Evolutionary conservation across 2,888 invertebrate species (phyloP).

Genomic region (Alsophila aescularia): DNA sequence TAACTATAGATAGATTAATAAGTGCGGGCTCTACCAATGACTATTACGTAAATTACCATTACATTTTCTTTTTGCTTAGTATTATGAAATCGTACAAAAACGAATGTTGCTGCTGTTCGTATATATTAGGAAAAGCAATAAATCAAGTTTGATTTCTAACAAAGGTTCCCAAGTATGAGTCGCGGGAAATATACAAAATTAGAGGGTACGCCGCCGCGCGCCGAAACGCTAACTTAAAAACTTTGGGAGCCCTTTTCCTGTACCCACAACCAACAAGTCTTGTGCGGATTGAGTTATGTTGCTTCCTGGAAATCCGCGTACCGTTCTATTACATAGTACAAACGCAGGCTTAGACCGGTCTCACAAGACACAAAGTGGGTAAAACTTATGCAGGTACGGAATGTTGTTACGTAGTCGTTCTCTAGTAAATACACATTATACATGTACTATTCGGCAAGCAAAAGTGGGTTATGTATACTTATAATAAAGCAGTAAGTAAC

Average conservation of each 20-base stretch:
- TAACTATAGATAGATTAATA: too few species aligned
- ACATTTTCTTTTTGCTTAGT: too few species aligned
- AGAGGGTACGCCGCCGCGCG: too few species aligned
- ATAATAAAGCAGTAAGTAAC: too few species aligned
- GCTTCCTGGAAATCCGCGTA: constrained; percentile 15
- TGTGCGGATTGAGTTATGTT: constrained; percentile 3
- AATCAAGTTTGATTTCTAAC: constrained; percentile 1
- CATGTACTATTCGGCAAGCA: constrained; percentile 13
- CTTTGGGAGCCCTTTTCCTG: too few species aligned
- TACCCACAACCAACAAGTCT: too few species aligned
- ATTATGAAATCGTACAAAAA: too few species aligned
- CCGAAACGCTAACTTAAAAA: too few species aligned
- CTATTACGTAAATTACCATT: neutral
- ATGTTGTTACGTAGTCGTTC: neutral
- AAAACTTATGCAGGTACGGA: neutral
- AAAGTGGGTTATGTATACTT: constrained; percentile 5
- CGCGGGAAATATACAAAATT: too few species aligned
- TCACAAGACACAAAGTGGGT: constrained; percentile 4
- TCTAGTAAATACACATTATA: neutral
- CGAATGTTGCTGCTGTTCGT: too few species aligned
- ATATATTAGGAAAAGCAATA: constrained; percentile 9
- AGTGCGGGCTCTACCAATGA: neutral
- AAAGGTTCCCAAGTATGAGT: too few species aligned
- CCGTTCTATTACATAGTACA: constrained; percentile 7
- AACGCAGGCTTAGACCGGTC: constrained; percentile 10